These are phyloP conservation scores for Lycodopsis pacificus DNA, from an alignment of 2,797 vertebrate species.

Conservation along the genomic window DNA sequence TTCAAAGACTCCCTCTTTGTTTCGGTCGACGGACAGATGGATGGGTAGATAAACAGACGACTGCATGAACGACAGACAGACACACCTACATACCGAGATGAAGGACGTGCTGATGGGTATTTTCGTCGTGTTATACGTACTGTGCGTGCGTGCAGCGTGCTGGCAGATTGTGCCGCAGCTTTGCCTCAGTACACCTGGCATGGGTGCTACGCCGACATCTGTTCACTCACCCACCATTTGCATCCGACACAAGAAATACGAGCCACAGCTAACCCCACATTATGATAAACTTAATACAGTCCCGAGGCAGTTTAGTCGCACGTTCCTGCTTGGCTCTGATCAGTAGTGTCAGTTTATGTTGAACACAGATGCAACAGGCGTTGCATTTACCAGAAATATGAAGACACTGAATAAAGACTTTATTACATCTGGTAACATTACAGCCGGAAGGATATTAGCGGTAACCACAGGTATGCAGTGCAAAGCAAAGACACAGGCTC, in stretches of 20 bases:
- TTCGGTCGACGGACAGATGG: conserved; percentile 27
- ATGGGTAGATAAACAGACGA: conserved; percentile 29
- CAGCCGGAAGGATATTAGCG: not conserved
- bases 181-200: conserved; percentile 39
- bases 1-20: not conserved
- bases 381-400: not conserved
- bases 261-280: conserved; percentile 44
- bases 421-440: not conserved
- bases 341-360: conserved; percentile 21
- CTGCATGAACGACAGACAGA: conserved; percentile 11
- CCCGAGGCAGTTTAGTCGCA: conserved; percentile 22
- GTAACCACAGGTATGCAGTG: not conserved
- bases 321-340: conserved; percentile 11
- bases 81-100: not conserved
- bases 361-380: conserved; percentile 27
- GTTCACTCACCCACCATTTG: conserved; percentile 51
- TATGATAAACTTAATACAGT: conserved; percentile 37
- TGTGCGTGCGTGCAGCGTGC: not conserved
- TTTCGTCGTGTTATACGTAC: conserved; percentile 6
- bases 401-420: not conserved
- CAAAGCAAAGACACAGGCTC: not conserved
- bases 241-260: conserved; percentile 41
- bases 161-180: conserved; percentile 33
- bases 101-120: conserved; percentile 22
- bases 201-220: conserved; percentile 50